Percentiles rank a stretch among this genome's conserved stretches.
phyloP scores from a whole-genome alignment of 2,797 vertebrate species.

The Sylvia borin region DNA sequence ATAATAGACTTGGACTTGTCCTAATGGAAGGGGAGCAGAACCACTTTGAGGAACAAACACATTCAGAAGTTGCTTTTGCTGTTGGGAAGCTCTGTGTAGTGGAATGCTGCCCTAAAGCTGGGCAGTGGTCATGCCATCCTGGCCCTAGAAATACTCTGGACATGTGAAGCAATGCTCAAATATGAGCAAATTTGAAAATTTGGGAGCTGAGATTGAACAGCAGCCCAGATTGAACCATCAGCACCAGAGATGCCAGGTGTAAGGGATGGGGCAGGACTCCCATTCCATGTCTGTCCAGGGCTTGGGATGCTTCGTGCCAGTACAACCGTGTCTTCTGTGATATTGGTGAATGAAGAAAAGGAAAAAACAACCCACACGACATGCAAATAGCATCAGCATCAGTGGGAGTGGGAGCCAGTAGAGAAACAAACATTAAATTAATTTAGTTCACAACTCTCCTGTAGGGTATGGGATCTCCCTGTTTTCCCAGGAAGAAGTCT shows the following conservation, averaged over 20 bases:
- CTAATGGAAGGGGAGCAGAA: background rate
- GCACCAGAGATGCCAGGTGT: background rate
- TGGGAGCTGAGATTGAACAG: background rate
- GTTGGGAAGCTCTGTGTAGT: background rate
- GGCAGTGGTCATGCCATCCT: background rate
- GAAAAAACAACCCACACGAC: background rate
- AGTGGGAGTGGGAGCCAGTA: conserved; percentile 34
- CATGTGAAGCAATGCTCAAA: background rate
- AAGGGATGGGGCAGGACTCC: background rate
- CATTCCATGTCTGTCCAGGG: background rate
- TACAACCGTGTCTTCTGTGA: rapidly evolving
- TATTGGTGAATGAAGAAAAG: background rate
- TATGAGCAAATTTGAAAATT: background rate
- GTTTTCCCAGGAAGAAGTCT: conserved; percentile 66
- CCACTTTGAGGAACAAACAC: rapidly evolving
- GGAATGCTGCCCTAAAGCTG: background rate
- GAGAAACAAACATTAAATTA: conserved; percentile 71
- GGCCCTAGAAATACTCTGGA: background rate
- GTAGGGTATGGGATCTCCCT: conserved; percentile 70
- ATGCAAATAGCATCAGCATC: conserved; percentile 51
- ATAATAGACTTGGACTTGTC: background rate
- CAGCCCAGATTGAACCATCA: background rate
- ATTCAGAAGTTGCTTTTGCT: background rate
- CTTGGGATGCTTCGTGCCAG: rapidly evolving
- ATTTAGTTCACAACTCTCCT: conserved; percentile 72